These are phyloP conservation scores for Fragum whitleyi DNA, from an alignment of 2,888 invertebrate species.

Conservation along the genomic window DNA sequence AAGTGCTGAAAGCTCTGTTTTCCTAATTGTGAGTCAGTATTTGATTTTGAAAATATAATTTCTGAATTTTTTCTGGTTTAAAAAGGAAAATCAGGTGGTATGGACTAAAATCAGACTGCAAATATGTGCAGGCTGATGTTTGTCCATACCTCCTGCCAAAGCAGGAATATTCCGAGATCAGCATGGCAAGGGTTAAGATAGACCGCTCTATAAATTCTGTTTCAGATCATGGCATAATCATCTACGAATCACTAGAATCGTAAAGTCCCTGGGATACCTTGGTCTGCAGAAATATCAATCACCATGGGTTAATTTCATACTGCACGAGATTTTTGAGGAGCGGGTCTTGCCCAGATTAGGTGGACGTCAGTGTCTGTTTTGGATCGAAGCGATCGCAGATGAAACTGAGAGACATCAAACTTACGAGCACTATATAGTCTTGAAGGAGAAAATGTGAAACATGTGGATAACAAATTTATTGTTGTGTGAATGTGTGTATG, in stretches of 20 bases:
- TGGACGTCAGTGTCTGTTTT: not conserved
- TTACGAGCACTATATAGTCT: not conserved
- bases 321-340: constrained; percentile 18
- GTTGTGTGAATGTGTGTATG: not conserved
- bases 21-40: too few relatives aligned
- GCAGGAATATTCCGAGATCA: too few relatives aligned
- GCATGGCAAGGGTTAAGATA: too few relatives aligned
- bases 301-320: constrained; percentile 8
- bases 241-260: constrained; percentile 22
- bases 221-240: constrained; percentile 24
- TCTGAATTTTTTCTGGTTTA: too few relatives aligned
- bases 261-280: constrained; percentile 10
- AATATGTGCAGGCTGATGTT: too few relatives aligned
- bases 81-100: too few relatives aligned
- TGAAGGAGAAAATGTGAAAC: not conserved
- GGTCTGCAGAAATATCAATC: constrained; percentile 21
- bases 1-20: too few relatives aligned
- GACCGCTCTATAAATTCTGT: too few relatives aligned
- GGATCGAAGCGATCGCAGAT: constrained; percentile 14
- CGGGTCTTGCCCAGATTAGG: not conserved
- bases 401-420: constrained; percentile 1
- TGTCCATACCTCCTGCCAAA: too few relatives aligned
- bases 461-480: not conserved
- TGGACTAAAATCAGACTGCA: too few relatives aligned
- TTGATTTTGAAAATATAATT: too few relatives aligned